These are phyloP conservation scores for Bufo bufo DNA, from an alignment of 2,113 vertebrate genomes.

Conservation along the genomic window DNA sequence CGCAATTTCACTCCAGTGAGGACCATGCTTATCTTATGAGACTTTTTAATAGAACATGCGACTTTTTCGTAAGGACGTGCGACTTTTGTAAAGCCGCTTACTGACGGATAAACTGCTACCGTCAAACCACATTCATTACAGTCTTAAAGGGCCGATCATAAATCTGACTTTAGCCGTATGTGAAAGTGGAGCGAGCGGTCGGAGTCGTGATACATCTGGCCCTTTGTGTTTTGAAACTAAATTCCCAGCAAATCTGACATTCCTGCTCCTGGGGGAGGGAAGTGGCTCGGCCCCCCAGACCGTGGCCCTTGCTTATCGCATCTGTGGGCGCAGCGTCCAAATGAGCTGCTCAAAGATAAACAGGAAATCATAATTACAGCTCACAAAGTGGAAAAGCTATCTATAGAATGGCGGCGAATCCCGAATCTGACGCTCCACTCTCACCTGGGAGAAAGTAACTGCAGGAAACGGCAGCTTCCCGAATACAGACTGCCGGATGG, in stretches of 20 bases:
- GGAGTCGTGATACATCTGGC: no score
- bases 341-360: conserved; percentile 14
- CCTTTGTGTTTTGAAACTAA: conserved; percentile 12
- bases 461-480: not conserved
- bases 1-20: no score
- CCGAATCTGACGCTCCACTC: not conserved
- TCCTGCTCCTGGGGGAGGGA: conserved; percentile 42
- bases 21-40: no score
- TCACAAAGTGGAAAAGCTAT: not conserved
- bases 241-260: conserved; percentile 47
- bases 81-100: no score
- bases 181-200: no score
- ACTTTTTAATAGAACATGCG: no score
- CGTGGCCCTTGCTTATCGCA: not conserved
- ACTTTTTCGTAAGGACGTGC: no score
- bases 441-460: not conserved
- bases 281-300: not conserved
- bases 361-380: conserved; percentile 41
- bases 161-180: no score
- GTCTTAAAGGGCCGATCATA: no score
- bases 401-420: not conserved
- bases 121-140: no score
- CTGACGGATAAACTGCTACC: no score
- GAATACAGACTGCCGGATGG: no score
- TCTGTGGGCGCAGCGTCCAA: not conserved